phyloP scores from a whole-genome alignment of 2,888 invertebrate species.

The Rhingia campestris region DNA sequence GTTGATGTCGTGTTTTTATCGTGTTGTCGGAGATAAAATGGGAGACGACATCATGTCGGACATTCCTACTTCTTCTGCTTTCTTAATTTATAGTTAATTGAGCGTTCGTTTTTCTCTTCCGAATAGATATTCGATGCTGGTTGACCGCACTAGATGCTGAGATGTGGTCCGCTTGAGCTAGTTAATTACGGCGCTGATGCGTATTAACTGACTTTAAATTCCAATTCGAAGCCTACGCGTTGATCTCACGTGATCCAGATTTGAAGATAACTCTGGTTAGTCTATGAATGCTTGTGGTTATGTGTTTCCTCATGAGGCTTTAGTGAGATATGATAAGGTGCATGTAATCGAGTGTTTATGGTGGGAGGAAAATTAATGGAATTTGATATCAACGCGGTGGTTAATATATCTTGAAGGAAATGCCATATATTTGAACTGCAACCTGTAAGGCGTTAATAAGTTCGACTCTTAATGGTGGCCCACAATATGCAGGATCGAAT shows the following conservation, averaged over 20 bases:
- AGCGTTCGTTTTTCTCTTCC: constrained; percentile 49
- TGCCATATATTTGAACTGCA: too few relatives aligned
- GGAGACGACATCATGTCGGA: constrained; percentile 67
- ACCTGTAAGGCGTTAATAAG: too few relatives aligned
- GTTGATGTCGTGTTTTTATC: constrained; percentile 65
- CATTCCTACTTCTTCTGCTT: constrained; percentile 57
- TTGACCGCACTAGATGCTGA: constrained; percentile 11
- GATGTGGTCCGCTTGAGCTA: constrained; percentile 12
- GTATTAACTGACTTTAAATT: constrained; percentile 49
- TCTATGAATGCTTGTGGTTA: constrained; percentile 31
- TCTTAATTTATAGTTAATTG: constrained; percentile 71
- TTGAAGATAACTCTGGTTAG: not conserved
- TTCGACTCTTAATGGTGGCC: too few relatives aligned
- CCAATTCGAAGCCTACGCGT: constrained; percentile 47
- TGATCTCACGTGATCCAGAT: constrained; percentile 32
- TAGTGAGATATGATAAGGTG: constrained; percentile 16
- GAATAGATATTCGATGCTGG: constrained; percentile 26
- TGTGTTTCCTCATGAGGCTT: not conserved
- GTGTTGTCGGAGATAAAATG: constrained; percentile 62
- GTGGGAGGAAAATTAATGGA: constrained; percentile 1
- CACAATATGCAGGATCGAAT: too few relatives aligned
- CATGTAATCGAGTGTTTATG: constrained; percentile 7
- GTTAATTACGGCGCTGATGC: constrained; percentile 43
- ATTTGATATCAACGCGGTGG: constrained; percentile 16
- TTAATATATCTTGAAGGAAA: not conserved